phyloP scores from a whole-genome alignment of 2,797 vertebrate genomes.

The Acrocephalus scirpaceus region DNA sequence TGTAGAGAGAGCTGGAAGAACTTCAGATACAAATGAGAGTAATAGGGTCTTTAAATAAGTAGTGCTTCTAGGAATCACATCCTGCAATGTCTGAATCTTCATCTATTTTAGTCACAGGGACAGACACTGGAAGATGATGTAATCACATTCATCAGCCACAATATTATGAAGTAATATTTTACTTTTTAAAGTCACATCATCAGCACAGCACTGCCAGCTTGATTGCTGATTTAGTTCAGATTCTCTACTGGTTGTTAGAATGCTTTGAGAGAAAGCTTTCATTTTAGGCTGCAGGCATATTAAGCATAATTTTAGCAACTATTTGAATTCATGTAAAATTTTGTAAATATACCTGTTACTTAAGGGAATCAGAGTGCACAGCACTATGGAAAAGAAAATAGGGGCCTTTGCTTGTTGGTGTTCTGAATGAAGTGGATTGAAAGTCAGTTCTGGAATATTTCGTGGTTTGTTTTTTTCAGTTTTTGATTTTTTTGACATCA shows the following conservation, averaged over 20 bases:
- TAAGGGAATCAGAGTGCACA: neutral
- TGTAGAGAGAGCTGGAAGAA: neutral
- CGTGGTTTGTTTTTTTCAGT: neutral
- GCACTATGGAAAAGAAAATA: neutral
- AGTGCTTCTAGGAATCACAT: neutral
- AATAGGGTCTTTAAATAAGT: neutral
- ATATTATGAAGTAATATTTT: neutral
- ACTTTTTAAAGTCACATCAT: neutral
- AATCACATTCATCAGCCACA: neutral
- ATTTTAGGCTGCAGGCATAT: neutral
- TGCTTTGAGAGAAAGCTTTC: neutral
- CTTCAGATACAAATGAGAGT: neutral
- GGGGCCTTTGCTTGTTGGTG: neutral
- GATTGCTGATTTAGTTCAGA: neutral
- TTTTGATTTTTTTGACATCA: neutral
- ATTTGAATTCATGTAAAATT: neutral
- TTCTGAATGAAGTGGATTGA: neutral
- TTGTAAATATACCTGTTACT: neutral
- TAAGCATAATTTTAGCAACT: neutral
- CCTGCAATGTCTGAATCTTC: neutral
- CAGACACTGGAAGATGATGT: neutral
- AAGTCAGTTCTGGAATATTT: neutral
- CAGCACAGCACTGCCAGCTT: neutral
- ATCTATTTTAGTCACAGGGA: neutral
- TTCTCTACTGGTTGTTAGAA: neutral